phyloP scores from a whole-genome alignment of 2,113 vertebrate species.

The Cavia aperea region DNA sequence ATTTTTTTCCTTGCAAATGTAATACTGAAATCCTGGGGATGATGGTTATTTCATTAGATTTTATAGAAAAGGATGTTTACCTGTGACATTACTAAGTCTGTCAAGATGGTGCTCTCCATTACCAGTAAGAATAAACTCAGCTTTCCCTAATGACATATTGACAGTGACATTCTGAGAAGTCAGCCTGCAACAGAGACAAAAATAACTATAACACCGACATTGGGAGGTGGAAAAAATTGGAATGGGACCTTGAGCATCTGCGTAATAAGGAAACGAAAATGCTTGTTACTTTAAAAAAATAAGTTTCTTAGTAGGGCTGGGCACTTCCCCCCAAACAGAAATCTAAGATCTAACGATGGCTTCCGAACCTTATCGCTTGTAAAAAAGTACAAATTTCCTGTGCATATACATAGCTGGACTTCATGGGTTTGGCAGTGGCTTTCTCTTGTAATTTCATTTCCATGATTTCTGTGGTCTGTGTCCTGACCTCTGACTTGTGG shows the following conservation, averaged over 20 bases:
- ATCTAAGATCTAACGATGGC: not conserved
- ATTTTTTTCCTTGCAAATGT: not conserved
- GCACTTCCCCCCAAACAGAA: not conserved
- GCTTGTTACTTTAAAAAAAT: not conserved
- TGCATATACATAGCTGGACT: not conserved
- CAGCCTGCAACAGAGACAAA: not conserved
- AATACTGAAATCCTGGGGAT: not conserved
- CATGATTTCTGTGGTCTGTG: not conserved
- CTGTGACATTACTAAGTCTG: not conserved
- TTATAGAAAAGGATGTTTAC: not conserved
- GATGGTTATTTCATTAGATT: not conserved
- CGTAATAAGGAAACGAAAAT: not conserved
- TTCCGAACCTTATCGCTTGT: not conserved
- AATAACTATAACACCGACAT: not conserved
- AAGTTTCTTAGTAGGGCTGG: not conserved
- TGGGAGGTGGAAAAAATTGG: not conserved
- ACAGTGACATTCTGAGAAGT: not conserved
- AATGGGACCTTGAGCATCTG: not conserved
- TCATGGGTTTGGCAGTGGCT: not conserved
- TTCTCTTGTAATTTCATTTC: not conserved
- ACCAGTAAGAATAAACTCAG: slow-evolving; percentile 6
- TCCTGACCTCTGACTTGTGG: not conserved
- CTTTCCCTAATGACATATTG: not conserved
- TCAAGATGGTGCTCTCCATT: not conserved
- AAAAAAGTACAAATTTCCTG: not conserved